These are phyloP conservation scores for Sitodiplosis mosellana DNA, from an alignment of 1,140 invertebrate species.

Conservation along the genomic window DNA sequence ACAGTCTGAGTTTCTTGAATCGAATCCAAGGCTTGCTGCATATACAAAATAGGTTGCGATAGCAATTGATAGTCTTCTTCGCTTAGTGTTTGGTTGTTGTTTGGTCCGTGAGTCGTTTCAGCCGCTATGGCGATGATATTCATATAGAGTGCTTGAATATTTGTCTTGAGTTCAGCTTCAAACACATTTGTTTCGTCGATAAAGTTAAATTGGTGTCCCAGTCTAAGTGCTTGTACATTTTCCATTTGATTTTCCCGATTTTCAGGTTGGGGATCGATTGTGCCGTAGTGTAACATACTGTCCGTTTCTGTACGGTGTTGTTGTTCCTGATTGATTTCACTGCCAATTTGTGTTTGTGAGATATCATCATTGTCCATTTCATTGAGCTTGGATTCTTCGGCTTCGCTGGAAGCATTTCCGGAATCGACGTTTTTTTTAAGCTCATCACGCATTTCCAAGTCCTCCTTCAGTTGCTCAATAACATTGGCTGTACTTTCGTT, in stretches of 20 bases:
- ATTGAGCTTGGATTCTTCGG: neutral
- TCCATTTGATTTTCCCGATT: neutral
- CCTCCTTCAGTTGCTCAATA: slow-evolving; percentile 4
- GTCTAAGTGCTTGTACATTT: neutral
- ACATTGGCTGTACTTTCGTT: neutral
- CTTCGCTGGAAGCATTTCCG: neutral
- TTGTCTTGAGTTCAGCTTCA: neutral
- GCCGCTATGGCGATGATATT: neutral
- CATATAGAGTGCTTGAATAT: neutral
- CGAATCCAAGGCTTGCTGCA: too few species aligned
- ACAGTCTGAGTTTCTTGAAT: neutral
- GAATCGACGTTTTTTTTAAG: slow-evolving; percentile 6
- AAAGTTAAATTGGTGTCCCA: too few species aligned
- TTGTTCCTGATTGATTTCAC: neutral
- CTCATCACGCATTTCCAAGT: slow-evolving; percentile 4
- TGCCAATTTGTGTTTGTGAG: neutral
- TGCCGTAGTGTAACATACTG: too few species aligned
- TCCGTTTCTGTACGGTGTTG: neutral
- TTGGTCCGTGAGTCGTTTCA: too few species aligned
- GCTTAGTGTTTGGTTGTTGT: too few species aligned
- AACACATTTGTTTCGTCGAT: neutral
- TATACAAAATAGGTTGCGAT: too few species aligned
- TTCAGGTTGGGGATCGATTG: too few species aligned
- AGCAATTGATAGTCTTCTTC: too few species aligned
- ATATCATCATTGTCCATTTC: neutral